These are phyloP conservation scores for Carduelis carduelis DNA, from an alignment of 2,797 vertebrate genomes.

Conservation along the genomic window DNA sequence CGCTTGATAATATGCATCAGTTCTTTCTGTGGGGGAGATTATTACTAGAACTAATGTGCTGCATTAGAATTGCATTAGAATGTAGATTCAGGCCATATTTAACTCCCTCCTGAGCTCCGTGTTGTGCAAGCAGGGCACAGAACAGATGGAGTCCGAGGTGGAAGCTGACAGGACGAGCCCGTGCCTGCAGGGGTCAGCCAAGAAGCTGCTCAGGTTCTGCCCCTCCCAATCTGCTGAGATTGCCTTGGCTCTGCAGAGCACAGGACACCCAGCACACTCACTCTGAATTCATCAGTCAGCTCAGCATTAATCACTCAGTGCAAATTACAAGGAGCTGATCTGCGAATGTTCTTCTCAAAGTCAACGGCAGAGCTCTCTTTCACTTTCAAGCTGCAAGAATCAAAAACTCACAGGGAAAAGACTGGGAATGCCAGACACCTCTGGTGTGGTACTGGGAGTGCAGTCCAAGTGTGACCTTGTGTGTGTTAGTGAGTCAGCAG, in stretches of 20 bases:
- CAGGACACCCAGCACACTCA: not conserved
- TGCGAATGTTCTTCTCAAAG: conserved; percentile 16
- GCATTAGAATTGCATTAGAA: conserved; percentile 44
- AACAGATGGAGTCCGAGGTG: not conserved
- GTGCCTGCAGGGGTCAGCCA: conserved; percentile 44
- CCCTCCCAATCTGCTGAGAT: not conserved
- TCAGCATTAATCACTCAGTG: conserved; percentile 26
- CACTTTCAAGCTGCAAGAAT: not conserved
- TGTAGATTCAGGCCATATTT: conserved; percentile 30
- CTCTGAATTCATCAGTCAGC: conserved; percentile 5
- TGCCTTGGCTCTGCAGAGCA: not conserved
- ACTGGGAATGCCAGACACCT: not conserved
- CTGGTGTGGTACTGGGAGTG: not conserved
- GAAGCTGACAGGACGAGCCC: not conserved
- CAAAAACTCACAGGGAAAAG: not conserved
- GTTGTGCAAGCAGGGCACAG: not conserved
- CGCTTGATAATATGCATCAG: not conserved
- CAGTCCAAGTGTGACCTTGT: not conserved
- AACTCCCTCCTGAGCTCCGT: not conserved
- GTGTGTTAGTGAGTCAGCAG: not conserved
- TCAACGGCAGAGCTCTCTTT: not conserved
- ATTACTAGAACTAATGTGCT: not conserved
- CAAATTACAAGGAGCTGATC: conserved; percentile 16
- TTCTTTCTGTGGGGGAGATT: conserved; percentile 2
- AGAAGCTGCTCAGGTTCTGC: conserved; percentile 4